Evolutionary conservation across 2,797 vertebrate species (phyloP), one percentile per base, ranked within the genome.

Genomic region (Lagocephalus sceleratus): DNA sequence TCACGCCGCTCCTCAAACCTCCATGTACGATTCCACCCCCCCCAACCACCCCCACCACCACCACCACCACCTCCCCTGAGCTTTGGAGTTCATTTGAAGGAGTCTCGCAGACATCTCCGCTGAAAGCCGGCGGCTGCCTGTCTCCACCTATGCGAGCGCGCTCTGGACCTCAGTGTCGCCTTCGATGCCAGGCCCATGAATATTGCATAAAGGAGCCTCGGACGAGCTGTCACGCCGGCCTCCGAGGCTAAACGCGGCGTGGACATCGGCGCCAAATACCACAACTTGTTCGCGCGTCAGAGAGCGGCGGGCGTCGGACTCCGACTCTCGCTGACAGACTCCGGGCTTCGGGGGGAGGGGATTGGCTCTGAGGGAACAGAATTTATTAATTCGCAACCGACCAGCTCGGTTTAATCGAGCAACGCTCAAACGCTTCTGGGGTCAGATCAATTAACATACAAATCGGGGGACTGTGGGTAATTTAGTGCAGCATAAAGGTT

Each of bases 131-230:
- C 54, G 57, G 48, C 55, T 55, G 50, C 51, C 46, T 59, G 51
- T 68, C 69, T 71, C 52, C 69, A 66, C 68, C 60, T 50, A 45
- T 55, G 57, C 47, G 73, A 55, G 78, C 54, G 1, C 51, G 60
- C 62, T 71, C 55, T 63, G 68, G 50, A 72, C 60, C 54, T 57
- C 21, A 16, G 47, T 53, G 29, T 51, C 3, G 22, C 73, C 63
- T 62, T 60, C 6, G 62, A 61, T 47, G 68, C 52, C 52, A 5
- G 23, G 14, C 11, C 67, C 52, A 80, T 83, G 64, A 81, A 81
- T 78, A 68, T 79, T 76, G 71, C 62, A 75, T 64, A 51, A 16
- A 15, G 51, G 32, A 47, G 10, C 38, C 46, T 66, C 22, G 55
- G 76, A 62, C 51, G 48, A 57, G 64, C 58, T 57, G 52, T 61